A percentile compares a stretch with the other conserved stretches of the same genome.
Conservation (phyloP, 2,797 vertebrate genomes). For the Vespertilio murinus region DNA sequence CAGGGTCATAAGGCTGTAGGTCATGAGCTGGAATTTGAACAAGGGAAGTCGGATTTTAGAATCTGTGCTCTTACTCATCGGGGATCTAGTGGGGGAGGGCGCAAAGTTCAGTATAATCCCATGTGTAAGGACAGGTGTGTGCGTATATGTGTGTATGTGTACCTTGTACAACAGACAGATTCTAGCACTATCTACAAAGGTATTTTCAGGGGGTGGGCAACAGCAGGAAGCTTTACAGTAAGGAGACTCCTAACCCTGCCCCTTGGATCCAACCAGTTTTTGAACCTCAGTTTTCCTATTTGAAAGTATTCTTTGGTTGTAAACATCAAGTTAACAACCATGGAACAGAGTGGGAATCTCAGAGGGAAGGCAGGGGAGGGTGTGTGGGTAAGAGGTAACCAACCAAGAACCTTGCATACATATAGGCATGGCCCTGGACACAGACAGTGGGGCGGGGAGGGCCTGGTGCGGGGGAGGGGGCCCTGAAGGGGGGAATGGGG, state of each 20-base stretch:
- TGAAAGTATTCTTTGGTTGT: not conserved
- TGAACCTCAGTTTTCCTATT: not conserved
- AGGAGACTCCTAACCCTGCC: not conserved
- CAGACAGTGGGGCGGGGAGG: too few relatives aligned
- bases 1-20: not conserved
- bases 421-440: too few relatives aligned
- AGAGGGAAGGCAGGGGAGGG: too few relatives aligned
- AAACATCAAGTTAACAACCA: not conserved
- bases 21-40: not conserved
- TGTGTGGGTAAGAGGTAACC: too few relatives aligned
- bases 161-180: not conserved
- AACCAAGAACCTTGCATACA: too few relatives aligned
- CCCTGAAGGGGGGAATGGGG: accelerated
- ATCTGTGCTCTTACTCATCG: not conserved
- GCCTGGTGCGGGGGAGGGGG: too few relatives aligned
- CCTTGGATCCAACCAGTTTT: not conserved
- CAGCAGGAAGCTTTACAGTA: not conserved
- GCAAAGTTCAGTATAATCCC: not conserved
- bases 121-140: not conserved
- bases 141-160: not conserved
- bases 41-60: not conserved
- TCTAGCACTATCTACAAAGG: not conserved
- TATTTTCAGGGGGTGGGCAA: not conserved
- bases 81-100: not conserved
- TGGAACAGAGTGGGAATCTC: too few relatives aligned